phyloP scores from a whole-genome alignment of 2,797 vertebrate genomes.

The Eulemur rubriventer region DNA sequence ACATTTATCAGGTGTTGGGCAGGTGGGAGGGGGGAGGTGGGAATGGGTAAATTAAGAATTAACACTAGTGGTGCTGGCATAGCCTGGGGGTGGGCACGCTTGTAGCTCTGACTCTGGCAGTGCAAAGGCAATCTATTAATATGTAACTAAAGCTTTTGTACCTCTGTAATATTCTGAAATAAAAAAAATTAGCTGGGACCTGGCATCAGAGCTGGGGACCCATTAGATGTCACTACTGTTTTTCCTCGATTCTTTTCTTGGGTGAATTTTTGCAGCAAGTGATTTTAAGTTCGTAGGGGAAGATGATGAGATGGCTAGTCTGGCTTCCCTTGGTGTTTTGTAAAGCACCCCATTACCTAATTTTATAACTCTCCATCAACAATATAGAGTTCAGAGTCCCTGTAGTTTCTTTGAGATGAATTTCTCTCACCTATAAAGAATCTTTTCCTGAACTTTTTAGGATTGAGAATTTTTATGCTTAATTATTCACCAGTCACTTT shows the following conservation, averaged over 20 bases:
- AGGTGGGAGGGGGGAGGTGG: too few relatives aligned
- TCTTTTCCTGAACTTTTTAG: not conserved
- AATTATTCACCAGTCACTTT: not conserved
- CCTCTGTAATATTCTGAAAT: too few relatives aligned
- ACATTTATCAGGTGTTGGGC: too few relatives aligned
- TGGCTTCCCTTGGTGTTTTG: not conserved
- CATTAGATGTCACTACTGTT: not conserved
- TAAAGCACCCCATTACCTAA: not conserved
- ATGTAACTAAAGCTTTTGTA: too few relatives aligned
- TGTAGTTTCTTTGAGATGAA: not conserved
- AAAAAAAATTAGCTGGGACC: not conserved
- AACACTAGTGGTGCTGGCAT: too few relatives aligned
- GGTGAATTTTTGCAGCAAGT: not conserved
- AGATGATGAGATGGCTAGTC: not conserved
- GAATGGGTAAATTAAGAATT: too few relatives aligned
- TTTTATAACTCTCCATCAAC: not conserved
- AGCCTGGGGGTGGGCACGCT: too few relatives aligned
- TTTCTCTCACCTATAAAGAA: not conserved
- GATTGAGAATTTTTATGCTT: not conserved
- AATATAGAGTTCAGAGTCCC: not conserved
- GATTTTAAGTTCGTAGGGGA: not conserved
- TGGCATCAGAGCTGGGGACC: not conserved
- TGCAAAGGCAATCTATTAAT: too few relatives aligned
- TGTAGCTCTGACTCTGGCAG: too few relatives aligned
- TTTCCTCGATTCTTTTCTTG: not conserved